phyloP scores from a whole-genome alignment of 2,888 invertebrate species.

The Lordiphosa fenestrarum region DNA sequence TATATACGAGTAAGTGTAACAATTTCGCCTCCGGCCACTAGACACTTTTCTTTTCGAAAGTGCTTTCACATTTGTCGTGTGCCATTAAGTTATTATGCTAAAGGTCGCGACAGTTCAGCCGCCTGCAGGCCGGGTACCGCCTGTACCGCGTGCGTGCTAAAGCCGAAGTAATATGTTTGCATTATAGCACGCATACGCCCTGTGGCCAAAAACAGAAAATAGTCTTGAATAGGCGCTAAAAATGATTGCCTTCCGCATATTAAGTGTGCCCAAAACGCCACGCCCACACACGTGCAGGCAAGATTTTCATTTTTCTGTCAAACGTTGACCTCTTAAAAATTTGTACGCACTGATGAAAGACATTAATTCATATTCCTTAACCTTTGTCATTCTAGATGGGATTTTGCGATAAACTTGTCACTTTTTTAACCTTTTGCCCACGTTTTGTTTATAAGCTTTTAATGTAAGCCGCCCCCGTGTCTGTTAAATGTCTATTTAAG shows the following conservation, averaged over 20 bases:
- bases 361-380: too few species aligned
- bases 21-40: conserved; percentile 2
- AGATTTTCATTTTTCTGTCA: too few species aligned
- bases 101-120: conserved; percentile 4
- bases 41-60: conserved; percentile 6
- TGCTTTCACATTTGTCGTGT: conserved; percentile 46
- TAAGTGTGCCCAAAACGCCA: conserved; percentile 55
- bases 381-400: too few species aligned
- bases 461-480: neutral
- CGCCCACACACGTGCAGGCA: conserved; percentile 33
- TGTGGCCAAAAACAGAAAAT: conserved; percentile 46
- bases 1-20: neutral
- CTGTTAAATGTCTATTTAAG: neutral
- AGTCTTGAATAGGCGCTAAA: conserved; percentile 56
- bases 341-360: too few species aligned
- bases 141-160: conserved; percentile 23
- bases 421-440: too few species aligned
- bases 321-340: too few species aligned
- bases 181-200: conserved; percentile 65
- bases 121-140: neutral
- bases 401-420: too few species aligned
- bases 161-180: conserved; percentile 55
- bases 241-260: conserved; percentile 59
- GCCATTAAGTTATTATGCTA: conserved; percentile 41
- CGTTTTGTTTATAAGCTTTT: too few species aligned